Percentiles rank a stretch among this genome's conserved stretches.
These are phyloP conservation scores for Mus pahari DNA, from an alignment of 2,113 vertebrate species.

Conservation along the genomic window DNA sequence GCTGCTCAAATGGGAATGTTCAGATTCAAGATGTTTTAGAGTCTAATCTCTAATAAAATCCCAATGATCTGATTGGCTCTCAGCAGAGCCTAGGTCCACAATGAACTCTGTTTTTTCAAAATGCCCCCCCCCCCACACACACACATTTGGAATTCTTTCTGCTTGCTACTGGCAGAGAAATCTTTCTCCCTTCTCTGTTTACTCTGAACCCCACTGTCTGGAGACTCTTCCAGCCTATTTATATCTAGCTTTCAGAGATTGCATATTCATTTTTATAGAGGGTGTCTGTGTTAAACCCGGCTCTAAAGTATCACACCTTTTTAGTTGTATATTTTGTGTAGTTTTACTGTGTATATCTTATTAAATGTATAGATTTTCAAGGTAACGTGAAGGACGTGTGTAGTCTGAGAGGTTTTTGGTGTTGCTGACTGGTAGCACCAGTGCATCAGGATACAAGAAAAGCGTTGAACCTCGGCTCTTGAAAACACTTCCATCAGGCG, in stretches of 20 bases:
- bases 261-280: slow-evolving; percentile 13
- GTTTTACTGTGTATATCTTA: neutral
- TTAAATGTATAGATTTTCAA: slow-evolving; percentile 39
- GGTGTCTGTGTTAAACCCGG: neutral
- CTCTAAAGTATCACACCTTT: slow-evolving; percentile 33
- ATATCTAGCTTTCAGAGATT: slow-evolving; percentile 30
- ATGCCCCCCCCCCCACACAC: neutral
- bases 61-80: neutral
- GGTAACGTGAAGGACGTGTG: neutral
- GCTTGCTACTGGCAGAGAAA: slow-evolving; percentile 52
- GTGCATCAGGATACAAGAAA: neutral
- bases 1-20: neutral
- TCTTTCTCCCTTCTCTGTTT: slow-evolving; percentile 49
- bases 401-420: neutral
- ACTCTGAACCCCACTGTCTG: slow-evolving; percentile 48
- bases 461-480: neutral
- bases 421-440: neutral
- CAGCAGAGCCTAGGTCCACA: neutral
- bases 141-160: slow-evolving; percentile 24
- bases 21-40: slow-evolving; percentile 10
- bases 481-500: neutral
- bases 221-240: slow-evolving; percentile 45
- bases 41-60: slow-evolving; percentile 36
- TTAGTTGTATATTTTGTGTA: neutral
- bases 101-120: slow-evolving; percentile 13